Evolutionary conservation across 2,888 invertebrate genomes (phyloP).

Genomic region (Epinotia ramella): DNA sequence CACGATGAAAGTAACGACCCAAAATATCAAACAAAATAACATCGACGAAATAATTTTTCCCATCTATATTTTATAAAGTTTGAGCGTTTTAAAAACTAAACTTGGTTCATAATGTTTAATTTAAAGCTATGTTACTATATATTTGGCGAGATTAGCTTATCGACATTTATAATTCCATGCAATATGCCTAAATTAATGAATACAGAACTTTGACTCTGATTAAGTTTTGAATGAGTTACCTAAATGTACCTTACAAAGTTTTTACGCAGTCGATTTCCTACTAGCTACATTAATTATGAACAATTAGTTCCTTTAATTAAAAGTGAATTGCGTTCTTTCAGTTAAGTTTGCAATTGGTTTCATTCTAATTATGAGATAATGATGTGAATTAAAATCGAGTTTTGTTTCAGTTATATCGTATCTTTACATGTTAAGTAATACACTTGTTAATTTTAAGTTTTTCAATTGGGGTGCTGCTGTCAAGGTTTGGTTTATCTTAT

Average conservation of each 20-base stretch:
- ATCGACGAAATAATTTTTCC: too few species aligned
- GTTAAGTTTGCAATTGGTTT: conserved; percentile 17
- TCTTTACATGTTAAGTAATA: neutral
- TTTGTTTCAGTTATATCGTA: conserved; percentile 11
- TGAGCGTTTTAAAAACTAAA: too few species aligned
- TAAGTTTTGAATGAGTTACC: neutral
- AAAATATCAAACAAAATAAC: neutral
- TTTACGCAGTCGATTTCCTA: conserved; percentile 6
- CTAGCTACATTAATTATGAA: conserved; percentile 20
- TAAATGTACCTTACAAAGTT: neutral
- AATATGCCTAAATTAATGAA: neutral
- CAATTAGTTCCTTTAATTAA: conserved; percentile 20
- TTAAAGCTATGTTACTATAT: too few species aligned
- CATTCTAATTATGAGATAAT: conserved; percentile 26
- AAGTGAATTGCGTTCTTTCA: conserved; percentile 31
- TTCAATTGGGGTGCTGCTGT: too few species aligned
- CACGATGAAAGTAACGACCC: neutral
- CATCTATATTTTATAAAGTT: too few species aligned
- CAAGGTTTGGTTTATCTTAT: too few species aligned
- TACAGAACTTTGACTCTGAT: too few species aligned
- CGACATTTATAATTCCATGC: too few species aligned
- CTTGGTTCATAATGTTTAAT: too few species aligned
- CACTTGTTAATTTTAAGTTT: too few species aligned
- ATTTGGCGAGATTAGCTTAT: too few species aligned
- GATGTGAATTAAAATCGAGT: conserved; percentile 24